Evolutionary conservation across 1,140 invertebrate species (phyloP), one percentile per base, ranked within the genome.

Genomic region (Elysia chlorotica): DNA sequence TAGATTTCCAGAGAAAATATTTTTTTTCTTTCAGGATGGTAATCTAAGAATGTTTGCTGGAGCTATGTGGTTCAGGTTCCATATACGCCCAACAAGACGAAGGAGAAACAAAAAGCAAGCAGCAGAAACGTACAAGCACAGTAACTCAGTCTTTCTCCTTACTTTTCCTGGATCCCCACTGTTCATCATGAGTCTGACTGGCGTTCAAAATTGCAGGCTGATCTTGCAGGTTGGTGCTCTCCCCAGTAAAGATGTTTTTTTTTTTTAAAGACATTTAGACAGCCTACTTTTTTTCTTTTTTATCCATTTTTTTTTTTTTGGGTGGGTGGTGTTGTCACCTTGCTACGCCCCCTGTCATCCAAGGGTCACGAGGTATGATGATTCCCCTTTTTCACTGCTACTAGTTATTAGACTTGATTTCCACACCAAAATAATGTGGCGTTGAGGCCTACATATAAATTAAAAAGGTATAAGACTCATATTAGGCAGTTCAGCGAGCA

Each of bases 21-120:
- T n/a, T 59, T n/a, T 59, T n/a, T 10, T 59, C 6, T 59, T 63
- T 10, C 33, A 69, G 67, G 36, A 6, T 25, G 67, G 67, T 5
- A 69, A 69, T 36, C 36, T 69, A n/a, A 21, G 56, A n/a, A 2
- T 69, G 23, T 69, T 69, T 59, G 67, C 67, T 57, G 67, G 67
- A 1, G 67, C 37, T 37, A 56, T 69, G 5, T 69, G 67, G 67
- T 56, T 69, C 3, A 28, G 67, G 14, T 37, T 69, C 3, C 30
- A 69, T 25, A 25, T 69, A 14, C n/a, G 67, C n/a, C 36, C 30
- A 25, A 37, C 5, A 19, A 2, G 19, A 23, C 17, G 28, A 23
- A n/a, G 19, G 54, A 25, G 23, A 59, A 17, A 38, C 6, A 3
- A n/a, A 21, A 25, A 35, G 17, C 33, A 25, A 30, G 2, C 14